Base-by-base conservation (phyloP, 2,888 invertebrate species). In the Drosophila recens region DNA sequence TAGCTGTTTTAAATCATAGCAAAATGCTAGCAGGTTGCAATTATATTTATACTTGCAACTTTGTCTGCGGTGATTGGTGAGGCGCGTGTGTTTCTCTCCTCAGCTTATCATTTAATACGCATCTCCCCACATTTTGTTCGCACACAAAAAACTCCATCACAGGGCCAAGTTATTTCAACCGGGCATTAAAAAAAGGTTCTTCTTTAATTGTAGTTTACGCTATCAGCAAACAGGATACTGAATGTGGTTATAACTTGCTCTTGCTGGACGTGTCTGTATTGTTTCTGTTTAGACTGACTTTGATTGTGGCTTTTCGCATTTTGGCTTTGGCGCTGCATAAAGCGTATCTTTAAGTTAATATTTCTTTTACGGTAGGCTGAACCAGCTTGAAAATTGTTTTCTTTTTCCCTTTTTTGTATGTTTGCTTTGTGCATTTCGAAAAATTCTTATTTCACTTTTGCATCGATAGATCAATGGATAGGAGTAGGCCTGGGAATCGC, bases 21-120 rank as follows among this genome's bases (percentile, higher is more conserved):
- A 82, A 76, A 75, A 70, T 52, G 75, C 68, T 65, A 62, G 83
- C 59, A 86, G 79, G 71, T 86, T 79, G 83, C 86, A 86, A 86
- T 84, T 84, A 86, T 79, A 34, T 84, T 83, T 77, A 34, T 58
- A 40, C 57, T 46, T 53, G 63, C 70, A 72, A 78, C 65, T 67
- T 73, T 67, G 80, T 59, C 72, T 52, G 67, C 20, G 61, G 34
- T 68, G 72, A 67, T 79, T 61, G 71, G 51, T 61, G 68, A 56
- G 71, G 62, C 76, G 62, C 76, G 67, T 70, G 82, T 82, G 82
- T 82, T 82, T 58, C 27, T 48, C 56, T 61, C 72, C 43, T 45
- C 42, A 46, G 78, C 79, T 80, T 85, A 85, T 85, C 84, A 85
- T 85, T 87, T 87, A 85, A 85, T 85, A 82, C 82, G 82, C 80